These are phyloP conservation scores for Tachina grossa DNA, from an alignment of 2,888 invertebrate species.

Conservation along the genomic window DNA sequence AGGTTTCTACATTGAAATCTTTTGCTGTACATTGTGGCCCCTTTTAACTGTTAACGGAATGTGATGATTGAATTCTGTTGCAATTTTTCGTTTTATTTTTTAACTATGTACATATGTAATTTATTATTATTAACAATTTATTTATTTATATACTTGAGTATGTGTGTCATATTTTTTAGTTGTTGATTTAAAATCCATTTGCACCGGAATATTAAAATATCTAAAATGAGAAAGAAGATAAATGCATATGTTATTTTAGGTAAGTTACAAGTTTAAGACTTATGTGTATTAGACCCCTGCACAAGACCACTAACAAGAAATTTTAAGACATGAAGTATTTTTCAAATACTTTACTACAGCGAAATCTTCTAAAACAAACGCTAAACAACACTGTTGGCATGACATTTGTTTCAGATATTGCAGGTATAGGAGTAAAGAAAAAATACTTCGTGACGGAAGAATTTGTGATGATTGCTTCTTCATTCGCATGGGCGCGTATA, in stretches of 20 bases:
- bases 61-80: slow-evolving; percentile 5
- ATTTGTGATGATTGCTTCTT: too few species aligned
- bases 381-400: too few species aligned
- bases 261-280: too few species aligned
- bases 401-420: too few species aligned
- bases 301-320: too few species aligned
- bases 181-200: slow-evolving; percentile 30
- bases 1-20: background rate
- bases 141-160: slow-evolving; percentile 3
- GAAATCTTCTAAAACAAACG: too few species aligned
- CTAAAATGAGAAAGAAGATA: slow-evolving; percentile 30
- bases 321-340: too few species aligned
- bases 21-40: background rate
- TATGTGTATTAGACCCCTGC: too few species aligned
- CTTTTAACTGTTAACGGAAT: slow-evolving; percentile 10
- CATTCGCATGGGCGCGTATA: too few species aligned
- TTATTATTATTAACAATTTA: background rate
- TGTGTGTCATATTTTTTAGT: background rate
- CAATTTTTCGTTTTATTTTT: background rate
- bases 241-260: background rate
- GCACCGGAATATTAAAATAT: slow-evolving; percentile 36
- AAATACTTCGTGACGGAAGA: too few species aligned
- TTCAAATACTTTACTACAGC: too few species aligned
- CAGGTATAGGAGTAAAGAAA: too few species aligned
- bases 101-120: background rate